phyloP scores from a whole-genome alignment of 2,797 vertebrate genomes.

The Melanotaenia boesemani region DNA sequence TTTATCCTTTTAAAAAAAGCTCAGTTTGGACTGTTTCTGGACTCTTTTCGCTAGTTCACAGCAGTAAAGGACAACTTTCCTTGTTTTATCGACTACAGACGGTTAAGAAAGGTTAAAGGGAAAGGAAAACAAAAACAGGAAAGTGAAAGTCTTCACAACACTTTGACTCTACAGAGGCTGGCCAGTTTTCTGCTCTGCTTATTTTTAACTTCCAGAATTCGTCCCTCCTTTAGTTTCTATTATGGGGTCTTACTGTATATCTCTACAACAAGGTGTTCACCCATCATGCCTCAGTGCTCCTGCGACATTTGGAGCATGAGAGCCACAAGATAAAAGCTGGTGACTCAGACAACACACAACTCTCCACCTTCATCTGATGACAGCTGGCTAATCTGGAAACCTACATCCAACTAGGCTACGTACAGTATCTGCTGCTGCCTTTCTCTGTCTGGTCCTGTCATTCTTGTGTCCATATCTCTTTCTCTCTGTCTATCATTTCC shows the following conservation, averaged over 20 bases:
- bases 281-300: conserved; percentile 21
- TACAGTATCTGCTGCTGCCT: conserved; percentile 16
- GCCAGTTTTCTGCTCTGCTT: not conserved
- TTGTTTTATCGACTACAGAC: not conserved
- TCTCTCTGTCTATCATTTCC: not conserved
- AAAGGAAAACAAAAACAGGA: not conserved
- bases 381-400: conserved; percentile 37
- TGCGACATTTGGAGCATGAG: conserved; percentile 47
- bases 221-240: conserved; percentile 10
- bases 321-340: conserved; percentile 30
- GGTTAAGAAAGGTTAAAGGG: not conserved
- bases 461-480: conserved; percentile 3
- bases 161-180: not conserved
- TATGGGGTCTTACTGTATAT: conserved; percentile 6
- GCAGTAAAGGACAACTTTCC: not conserved
- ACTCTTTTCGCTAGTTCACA: not conserved
- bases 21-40: no score
- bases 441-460: conserved; percentile 3
- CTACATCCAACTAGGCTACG: not conserved
- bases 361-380: conserved; percentile 44
- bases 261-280: conserved; percentile 24
- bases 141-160: not conserved
- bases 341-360: conserved; percentile 22
- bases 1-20: no score
- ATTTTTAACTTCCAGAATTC: conserved; percentile 3